Base-by-base conservation (phyloP, 2,797 vertebrate genomes). In the Sebastes iracundus region DNA sequence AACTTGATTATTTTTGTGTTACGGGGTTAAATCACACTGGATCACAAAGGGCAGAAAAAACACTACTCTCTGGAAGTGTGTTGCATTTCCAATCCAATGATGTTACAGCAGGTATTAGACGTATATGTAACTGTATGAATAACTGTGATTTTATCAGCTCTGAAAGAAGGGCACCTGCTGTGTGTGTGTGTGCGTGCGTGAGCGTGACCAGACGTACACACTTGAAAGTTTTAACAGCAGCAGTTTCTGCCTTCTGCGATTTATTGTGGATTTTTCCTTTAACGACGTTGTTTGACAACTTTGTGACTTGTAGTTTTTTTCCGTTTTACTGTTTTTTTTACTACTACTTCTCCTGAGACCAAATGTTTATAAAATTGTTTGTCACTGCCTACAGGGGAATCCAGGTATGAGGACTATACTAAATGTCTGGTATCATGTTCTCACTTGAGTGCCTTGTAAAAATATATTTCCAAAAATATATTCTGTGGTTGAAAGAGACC, bases 341-440 rank as follows among this genome's bases (percentile, higher is more conserved):
- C 49, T 88, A 75, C 75, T 89, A 75, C 75, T 91, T 79, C 86
- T 85, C 82, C 86, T 59, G 67, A 90, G 90, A 95, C 92, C 90
- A 93, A 95, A 94, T 93, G 85, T 92, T 89, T 87, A 87, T 92
- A 67, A 92, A 92, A 92, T 77, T 85, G 79, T 90, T 88, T 85
- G 73, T 83, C 80, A 84, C 83, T 89, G 81, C 79, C 84, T 80
- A 12, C 63, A 72, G 74, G 81, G 27, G 64, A 77, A 88, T 89
- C 73, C 81, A 88, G 79, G 83, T 83, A 28, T 84, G 75, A 88
- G 81, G 75, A 88, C 79, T 70, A 9, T 53, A 49, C 60, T 75
- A 72, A 79, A 81, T 42, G 61, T 81, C 28, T 82, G 42, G 71
- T 71, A 74, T 71, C 22, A 25, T 28, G 55, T 87, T 91, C 63